Percentiles rank a stretch among this genome's conserved stretches.
phyloP scores from a whole-genome alignment of 2,113 vertebrate species.

The Uria aalge region DNA sequence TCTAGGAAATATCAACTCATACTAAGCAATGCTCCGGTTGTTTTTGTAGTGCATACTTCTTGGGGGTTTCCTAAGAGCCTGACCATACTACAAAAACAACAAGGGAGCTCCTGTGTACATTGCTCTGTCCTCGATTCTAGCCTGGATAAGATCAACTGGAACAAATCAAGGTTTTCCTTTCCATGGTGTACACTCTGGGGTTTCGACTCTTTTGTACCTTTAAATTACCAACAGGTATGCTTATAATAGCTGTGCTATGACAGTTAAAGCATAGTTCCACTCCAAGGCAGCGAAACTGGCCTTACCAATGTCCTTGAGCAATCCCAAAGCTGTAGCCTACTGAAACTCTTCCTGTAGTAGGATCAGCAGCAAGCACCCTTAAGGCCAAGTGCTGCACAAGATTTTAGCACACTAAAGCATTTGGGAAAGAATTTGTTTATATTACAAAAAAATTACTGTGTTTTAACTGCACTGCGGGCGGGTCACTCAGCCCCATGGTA shows the following conservation, averaged over 20 bases:
- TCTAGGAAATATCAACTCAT: conserved; percentile 52
- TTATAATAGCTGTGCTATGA: not conserved
- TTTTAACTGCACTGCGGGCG: not conserved
- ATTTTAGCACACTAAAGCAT: not conserved
- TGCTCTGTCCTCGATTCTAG: conserved; percentile 15
- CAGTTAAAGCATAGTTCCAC: not conserved
- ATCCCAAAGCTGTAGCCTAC: not conserved
- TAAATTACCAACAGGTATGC: not conserved
- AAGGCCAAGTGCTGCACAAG: not conserved
- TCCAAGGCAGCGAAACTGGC: not conserved
- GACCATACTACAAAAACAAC: conserved; percentile 57
- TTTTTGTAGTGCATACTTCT: conserved; percentile 54
- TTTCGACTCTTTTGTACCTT: conserved; percentile 12
- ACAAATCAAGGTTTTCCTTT: conserved; percentile 40
- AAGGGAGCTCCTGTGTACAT: conserved; percentile 38
- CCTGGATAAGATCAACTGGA: conserved; percentile 48
- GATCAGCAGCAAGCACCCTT: not conserved
- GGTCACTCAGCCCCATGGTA: not conserved
- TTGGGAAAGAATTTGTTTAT: not conserved
- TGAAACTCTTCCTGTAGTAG: not conserved
- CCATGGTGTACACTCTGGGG: not conserved
- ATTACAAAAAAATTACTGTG: not conserved
- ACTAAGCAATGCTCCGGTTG: not conserved
- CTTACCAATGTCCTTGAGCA: not conserved
- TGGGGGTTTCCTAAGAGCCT: conserved; percentile 59